Evolutionary conservation across 1,140 invertebrate genomes (phyloP).

Genomic region (Leptopilina clavipes): DNA sequence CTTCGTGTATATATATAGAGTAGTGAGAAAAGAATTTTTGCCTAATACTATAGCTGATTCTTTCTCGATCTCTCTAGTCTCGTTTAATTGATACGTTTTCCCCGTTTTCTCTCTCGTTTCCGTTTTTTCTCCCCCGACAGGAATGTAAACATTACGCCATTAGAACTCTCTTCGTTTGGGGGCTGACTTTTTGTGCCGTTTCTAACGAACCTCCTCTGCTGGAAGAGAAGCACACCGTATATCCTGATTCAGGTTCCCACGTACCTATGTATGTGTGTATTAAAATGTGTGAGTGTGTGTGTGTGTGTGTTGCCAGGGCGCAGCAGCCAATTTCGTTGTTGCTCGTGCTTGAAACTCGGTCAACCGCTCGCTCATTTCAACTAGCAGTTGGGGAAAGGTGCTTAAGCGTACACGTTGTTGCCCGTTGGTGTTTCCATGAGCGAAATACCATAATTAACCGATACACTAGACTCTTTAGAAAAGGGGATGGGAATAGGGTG

Average conservation of each 20-base stretch:
- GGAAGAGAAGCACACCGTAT: constrained; percentile 8
- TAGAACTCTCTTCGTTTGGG: constrained; percentile 34
- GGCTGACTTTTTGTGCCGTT: constrained; percentile 39
- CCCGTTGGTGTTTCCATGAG: constrained; percentile 39
- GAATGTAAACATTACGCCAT: constrained; percentile 36
- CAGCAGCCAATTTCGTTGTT: constrained; percentile 34
- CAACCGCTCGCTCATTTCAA: constrained; percentile 35
- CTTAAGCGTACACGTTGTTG: background rate
- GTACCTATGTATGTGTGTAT: background rate
- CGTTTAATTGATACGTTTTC: constrained; percentile 18
- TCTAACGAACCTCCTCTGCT: constrained; percentile 40
- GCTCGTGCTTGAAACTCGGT: constrained; percentile 39
- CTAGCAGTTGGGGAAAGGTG: constrained; percentile 5
- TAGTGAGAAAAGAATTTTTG: constrained; percentile 18
- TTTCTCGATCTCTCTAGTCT: background rate
- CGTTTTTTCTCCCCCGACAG: background rate
- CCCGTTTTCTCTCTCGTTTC: background rate
- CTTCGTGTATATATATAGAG: background rate
- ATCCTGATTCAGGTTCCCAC: constrained; percentile 33
- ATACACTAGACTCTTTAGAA: constrained; percentile 35
- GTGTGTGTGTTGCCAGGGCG: background rate
- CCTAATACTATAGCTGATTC: background rate
- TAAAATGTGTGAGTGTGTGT: too few species aligned
- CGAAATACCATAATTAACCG: constrained; percentile 47
- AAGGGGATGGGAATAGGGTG: too few species aligned